Base-by-base conservation (phyloP, 2,888 invertebrate species). In the Chouioia cunea region DNA sequence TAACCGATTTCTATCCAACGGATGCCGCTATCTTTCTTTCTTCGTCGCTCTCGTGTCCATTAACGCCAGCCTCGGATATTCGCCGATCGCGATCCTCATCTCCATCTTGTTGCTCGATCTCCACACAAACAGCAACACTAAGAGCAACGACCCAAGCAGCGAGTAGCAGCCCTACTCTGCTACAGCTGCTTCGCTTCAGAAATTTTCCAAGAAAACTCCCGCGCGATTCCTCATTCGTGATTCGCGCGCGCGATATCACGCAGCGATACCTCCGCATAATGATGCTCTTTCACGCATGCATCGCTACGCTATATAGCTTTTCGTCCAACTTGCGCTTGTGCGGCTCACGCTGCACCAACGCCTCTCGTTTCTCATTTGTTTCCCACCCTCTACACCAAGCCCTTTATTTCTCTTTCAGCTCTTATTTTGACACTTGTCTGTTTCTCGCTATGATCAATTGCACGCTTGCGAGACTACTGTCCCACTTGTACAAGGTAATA, bases 1-100 rank as follows among this genome's bases (percentile, higher is more conserved):
- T 78, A 80, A 77, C 80, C 79, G 83, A 84, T 84, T 82, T 84
- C 82, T 82, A 82, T 80, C 81, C 77, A 68, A 10, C 36, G 6
- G 2, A 12, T 10, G 36, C 36, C n/a, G 10, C 46, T 44, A 10
- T n/a, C 36, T 36, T 36, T 36, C 58, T 48, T 18, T 27, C n/a
- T 15, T n/a, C 27, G 6, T 10, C 23, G 43, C 46, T 58, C 58
- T 15, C 48, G 16, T 3, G 15, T 53, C 54, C 22, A 53, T 60
- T 60, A 27, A 36, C 58, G 64, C 44, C n/a, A n/a, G n/a, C n/a
- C 65, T 56, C 57, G 22, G 79, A 80, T 80, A 79, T 76, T 70
- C 10, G 36, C 6, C 52, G 48, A 59, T 57, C 43, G 27, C 46
- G 43, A 48, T 63, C 65, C 65, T 59, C 54, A 52, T 47, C 68